phyloP scores from a whole-genome alignment of 2,888 invertebrate genomes.

The Limnephilus marmoratus region DNA sequence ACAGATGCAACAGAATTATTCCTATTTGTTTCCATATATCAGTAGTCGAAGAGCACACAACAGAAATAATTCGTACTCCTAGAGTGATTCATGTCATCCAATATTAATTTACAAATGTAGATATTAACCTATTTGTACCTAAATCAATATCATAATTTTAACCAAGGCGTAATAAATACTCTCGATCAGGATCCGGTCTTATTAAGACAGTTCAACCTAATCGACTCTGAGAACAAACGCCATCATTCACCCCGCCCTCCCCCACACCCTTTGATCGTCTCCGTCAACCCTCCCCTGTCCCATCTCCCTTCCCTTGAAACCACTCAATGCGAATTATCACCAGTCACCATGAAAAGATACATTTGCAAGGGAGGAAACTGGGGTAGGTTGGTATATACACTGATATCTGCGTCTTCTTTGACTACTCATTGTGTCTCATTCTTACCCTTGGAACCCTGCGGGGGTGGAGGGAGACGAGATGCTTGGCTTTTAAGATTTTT shows the following conservation, averaged over 20 bases:
- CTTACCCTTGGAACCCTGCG: neutral
- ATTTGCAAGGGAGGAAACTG: conserved; percentile 36
- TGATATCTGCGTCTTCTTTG: conserved; percentile 37
- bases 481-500: conserved; percentile 65
- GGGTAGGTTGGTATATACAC: neutral
- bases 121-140: neutral
- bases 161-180: neutral
- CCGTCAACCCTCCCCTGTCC: neutral
- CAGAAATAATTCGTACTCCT: neutral
- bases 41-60: neutral
- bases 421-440: conserved; percentile 27
- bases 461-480: conserved; percentile 13
- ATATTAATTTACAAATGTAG: neutral
- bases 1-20: neutral
- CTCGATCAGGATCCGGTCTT: neutral
- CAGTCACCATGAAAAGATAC: conserved; percentile 44
- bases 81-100: neutral
- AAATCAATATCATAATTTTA: neutral
- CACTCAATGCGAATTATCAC: conserved; percentile 41
- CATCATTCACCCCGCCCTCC: conserved; percentile 4
- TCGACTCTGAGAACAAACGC: conserved; percentile 22
- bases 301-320: neutral
- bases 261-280: neutral
- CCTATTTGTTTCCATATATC: neutral
- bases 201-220: conserved; percentile 21